phyloP scores from a whole-genome alignment of 2,113 vertebrate genomes.

The Shinisaurus crocodilurus region DNA sequence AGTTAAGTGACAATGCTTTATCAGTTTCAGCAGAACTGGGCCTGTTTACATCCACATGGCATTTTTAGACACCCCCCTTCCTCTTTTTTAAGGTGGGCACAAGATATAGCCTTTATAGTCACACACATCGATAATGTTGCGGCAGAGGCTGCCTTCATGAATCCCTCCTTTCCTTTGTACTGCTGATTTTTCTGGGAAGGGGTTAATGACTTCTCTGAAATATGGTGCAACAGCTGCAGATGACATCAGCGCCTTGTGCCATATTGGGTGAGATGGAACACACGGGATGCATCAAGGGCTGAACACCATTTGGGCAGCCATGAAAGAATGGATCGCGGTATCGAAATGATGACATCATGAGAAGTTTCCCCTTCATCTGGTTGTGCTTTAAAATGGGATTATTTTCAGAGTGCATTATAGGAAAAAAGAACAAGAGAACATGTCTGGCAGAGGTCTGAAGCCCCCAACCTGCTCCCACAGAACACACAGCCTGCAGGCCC shows the following conservation, averaged over 20 bases:
- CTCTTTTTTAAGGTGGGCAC: background rate
- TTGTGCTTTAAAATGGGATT: conserved; percentile 33
- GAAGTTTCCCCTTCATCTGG: conserved; percentile 29
- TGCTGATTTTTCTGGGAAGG: conserved; percentile 44
- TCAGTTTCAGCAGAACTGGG: background rate
- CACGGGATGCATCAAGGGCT: conserved; percentile 50
- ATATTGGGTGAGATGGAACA: conserved; percentile 61
- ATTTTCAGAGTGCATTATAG: conserved; percentile 19
- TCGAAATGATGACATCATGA: conserved; percentile 38
- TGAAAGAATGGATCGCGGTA: conserved; percentile 37
- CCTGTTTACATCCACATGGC: conserved; percentile 6
- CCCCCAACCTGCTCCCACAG: background rate
- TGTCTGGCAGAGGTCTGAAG: conserved; percentile 7
- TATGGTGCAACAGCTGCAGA: conserved; percentile 49
- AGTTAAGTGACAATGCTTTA: conserved; percentile 35
- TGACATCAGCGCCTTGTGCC: conserved; percentile 72
- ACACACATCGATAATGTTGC: conserved; percentile 14
- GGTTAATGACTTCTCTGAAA: conserved; percentile 66
- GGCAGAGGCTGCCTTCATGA: background rate
- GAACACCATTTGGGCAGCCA: conserved; percentile 45
- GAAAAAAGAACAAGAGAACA: background rate
- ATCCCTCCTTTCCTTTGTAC: conserved; percentile 1
- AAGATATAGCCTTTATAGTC: background rate
- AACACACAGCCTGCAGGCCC: background rate
- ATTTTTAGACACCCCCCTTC: background rate